Percentiles rank a stretch among this genome's conserved stretches.
These are phyloP conservation scores for Nomada fabriciana DNA, from an alignment of 2,888 invertebrate species.

Conservation along the genomic window DNA sequence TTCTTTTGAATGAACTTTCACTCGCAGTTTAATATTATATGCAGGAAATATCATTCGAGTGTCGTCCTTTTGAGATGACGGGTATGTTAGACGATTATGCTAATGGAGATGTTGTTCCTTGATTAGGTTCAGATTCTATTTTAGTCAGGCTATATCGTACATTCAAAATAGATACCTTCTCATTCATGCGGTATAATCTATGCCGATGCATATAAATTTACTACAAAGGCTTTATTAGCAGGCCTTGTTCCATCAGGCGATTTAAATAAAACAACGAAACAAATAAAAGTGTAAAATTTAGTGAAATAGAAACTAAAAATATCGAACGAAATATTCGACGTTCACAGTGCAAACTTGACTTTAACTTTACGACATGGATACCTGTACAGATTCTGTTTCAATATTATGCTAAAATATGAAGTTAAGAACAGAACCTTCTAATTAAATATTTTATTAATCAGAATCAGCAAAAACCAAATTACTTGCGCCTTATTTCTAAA, in stretches of 20 bases:
- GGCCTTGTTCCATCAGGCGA: constrained; percentile 26
- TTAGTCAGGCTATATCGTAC: constrained; percentile 33
- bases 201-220: constrained; percentile 5
- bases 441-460: too few species aligned
- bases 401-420: too few species aligned
- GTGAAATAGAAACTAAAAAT: too few species aligned
- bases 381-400: too few species aligned
- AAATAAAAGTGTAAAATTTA: background rate
- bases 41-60: background rate
- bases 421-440: too few species aligned
- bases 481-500: too few species aligned
- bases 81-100: constrained; percentile 32
- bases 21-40: background rate
- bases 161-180: constrained; percentile 56
- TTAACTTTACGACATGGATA: too few species aligned
- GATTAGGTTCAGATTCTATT: constrained; percentile 28
- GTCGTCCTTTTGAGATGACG: background rate
- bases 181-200: constrained; percentile 10
- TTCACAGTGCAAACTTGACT: too few species aligned
- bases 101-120: constrained; percentile 59
- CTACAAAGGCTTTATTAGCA: constrained; percentile 46
- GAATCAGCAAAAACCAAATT: too few species aligned
- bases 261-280: too few species aligned
- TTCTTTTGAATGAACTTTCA: background rate
- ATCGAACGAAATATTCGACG: too few species aligned